Evolutionary conservation across 1,140 invertebrate genomes (phyloP).

Genomic region (Brachionus sp.): DNA sequence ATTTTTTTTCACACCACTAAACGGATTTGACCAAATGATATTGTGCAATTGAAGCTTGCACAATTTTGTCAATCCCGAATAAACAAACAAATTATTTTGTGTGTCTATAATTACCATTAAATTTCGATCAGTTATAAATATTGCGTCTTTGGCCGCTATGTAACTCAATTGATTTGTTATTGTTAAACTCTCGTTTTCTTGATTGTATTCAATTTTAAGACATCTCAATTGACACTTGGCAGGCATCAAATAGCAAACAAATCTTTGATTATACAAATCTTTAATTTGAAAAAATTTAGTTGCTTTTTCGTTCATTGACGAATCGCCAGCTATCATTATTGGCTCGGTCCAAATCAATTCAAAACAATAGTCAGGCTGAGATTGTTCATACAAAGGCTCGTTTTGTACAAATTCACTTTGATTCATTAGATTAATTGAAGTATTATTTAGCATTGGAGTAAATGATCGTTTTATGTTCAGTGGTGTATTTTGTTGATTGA

Average conservation of each 20-base stretch:
- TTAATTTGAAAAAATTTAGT: constrained; percentile 28
- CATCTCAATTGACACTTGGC: constrained; percentile 38
- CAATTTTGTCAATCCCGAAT: constrained; percentile 25
- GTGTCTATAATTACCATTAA: constrained; percentile 30
- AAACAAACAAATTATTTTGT: background rate
- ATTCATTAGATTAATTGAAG: background rate
- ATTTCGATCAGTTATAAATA: constrained; percentile 23
- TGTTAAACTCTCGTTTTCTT: background rate
- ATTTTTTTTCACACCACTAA: background rate
- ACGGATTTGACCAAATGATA: constrained; percentile 13
- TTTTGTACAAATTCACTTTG: background rate
- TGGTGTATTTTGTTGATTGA: constrained; percentile 7
- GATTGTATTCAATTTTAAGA: background rate
- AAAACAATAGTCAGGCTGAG: constrained; percentile 38
- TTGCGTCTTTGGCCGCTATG: constrained; percentile 13
- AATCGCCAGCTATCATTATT: constrained; percentile 11
- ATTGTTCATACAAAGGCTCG: background rate
- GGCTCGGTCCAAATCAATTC: constrained; percentile 39
- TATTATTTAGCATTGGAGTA: background rate
- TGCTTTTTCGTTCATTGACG: constrained; percentile 28
- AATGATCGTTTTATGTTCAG: background rate
- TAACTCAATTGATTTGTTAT: background rate
- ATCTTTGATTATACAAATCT: constrained; percentile 41
- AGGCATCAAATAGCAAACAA: constrained; percentile 19
- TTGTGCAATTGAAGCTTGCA: constrained; percentile 43